A percentile compares a stretch with the other conserved stretches of the same genome.
Evolutionary conservation across 1,140 invertebrate genomes (phyloP).

Genomic region (Samia ricini): DNA sequence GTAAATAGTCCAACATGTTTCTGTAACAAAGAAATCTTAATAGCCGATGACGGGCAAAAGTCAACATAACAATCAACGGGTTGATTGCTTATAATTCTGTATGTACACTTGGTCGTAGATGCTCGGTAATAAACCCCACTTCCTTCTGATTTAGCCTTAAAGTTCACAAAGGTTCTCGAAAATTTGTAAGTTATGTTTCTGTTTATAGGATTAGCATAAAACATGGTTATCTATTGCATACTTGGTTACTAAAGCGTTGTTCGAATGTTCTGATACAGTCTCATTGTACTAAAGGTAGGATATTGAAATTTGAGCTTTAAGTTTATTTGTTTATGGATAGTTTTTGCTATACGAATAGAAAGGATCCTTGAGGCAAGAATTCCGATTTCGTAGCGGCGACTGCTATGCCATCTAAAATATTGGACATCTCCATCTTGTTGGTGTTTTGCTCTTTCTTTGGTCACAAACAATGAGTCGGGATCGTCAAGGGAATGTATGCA

Average conservation of each 20-base stretch:
- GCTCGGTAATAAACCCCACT: slow-evolving; percentile 37
- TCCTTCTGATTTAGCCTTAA: slow-evolving; percentile 35
- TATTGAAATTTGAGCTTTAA: slow-evolving; percentile 39
- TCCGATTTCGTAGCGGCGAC: slow-evolving; percentile 67
- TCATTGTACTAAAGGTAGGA: slow-evolving; percentile 23
- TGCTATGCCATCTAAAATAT: slow-evolving; percentile 77
- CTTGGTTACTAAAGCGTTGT: slow-evolving; percentile 64
- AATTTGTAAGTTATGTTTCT: slow-evolving; percentile 71
- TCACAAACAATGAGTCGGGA: slow-evolving; percentile 69
- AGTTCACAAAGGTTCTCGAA: slow-evolving; percentile 50
- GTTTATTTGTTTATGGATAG: slow-evolving; percentile 38
- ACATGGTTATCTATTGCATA: slow-evolving; percentile 72
- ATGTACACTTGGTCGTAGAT: slow-evolving; percentile 37
- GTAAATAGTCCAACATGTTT: slow-evolving; percentile 76
- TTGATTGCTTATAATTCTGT: slow-evolving; percentile 69
- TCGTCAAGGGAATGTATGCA: slow-evolving; percentile 70
- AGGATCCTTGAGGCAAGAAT: slow-evolving; percentile 65
- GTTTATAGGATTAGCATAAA: slow-evolving; percentile 69
- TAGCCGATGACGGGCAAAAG: slow-evolving; percentile 71
- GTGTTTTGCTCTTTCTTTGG: slow-evolving; percentile 70
- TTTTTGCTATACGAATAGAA: slow-evolving; percentile 29
- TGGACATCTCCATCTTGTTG: slow-evolving; percentile 75
- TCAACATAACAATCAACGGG: slow-evolving; percentile 68
- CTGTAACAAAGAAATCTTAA: slow-evolving; percentile 76
- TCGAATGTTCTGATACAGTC: slow-evolving; percentile 53